Evolutionary conservation across 2,113 vertebrate species (phyloP).

Genomic region (Marmota monax): DNA sequence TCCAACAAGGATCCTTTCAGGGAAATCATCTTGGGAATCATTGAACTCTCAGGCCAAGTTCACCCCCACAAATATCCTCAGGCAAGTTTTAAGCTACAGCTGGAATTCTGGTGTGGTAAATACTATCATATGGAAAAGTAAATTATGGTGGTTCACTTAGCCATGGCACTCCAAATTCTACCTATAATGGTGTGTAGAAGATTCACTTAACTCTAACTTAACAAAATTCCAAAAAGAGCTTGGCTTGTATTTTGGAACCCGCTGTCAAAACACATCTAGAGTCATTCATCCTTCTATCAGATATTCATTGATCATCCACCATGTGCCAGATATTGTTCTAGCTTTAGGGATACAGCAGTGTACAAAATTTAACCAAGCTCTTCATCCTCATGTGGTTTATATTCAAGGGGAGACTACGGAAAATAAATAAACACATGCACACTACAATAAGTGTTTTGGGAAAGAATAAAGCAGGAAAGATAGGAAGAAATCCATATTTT

Average conservation of each 20-base stretch:
- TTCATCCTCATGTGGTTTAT: neutral
- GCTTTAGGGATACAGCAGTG: neutral
- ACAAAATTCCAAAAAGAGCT: neutral
- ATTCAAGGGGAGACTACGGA: neutral
- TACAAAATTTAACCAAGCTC: neutral
- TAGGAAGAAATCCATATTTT: neutral
- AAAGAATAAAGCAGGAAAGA: neutral
- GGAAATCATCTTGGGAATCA: slow-evolving; percentile 13
- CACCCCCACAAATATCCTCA: neutral
- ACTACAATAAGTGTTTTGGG: neutral
- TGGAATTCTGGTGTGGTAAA: neutral
- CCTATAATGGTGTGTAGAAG: neutral
- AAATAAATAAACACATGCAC: neutral
- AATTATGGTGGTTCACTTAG: too few relatives aligned
- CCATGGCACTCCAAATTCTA: rapidly evolving
- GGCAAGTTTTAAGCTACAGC: neutral
- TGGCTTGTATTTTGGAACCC: neutral
- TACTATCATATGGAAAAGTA: neutral
- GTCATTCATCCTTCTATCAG: neutral
- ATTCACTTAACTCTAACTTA: neutral
- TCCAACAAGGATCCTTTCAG: neutral
- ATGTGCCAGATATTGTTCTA: neutral
- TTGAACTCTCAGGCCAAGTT: neutral
- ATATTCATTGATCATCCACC: neutral
- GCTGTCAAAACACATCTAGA: neutral